Percentiles rank a stretch among this genome's conserved stretches.
Evolutionary conservation across 1,140 invertebrate genomes (phyloP).

Genomic region (Drosophila tani): DNA sequence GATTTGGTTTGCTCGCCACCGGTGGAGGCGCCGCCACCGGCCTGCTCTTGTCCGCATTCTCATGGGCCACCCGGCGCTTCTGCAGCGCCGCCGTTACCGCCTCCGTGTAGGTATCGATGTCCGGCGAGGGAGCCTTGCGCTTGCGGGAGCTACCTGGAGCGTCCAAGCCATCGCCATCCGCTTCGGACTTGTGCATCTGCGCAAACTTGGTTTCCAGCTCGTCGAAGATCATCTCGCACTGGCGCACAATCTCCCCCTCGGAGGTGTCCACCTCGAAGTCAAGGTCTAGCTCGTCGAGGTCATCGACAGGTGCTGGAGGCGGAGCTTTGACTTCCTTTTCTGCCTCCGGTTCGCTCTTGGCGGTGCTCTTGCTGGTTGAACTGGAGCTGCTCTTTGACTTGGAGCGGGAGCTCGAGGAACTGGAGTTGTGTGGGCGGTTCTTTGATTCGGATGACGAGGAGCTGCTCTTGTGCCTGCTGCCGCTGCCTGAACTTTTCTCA

Average conservation of each 20-base stretch:
- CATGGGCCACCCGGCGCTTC: conserved; percentile 86
- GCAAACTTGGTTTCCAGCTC: conserved; percentile 85
- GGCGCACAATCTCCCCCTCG: conserved; percentile 88
- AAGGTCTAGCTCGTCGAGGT: conserved; percentile 46
- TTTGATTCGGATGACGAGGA: conserved; percentile 55
- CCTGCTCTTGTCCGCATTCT: conserved; percentile 78
- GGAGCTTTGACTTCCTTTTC: neutral
- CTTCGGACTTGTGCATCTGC: conserved; percentile 51
- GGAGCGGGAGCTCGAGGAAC: conserved; percentile 27
- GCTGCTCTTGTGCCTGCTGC: conserved; percentile 46
- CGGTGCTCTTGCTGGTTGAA: conserved; percentile 35
- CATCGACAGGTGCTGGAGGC: neutral
- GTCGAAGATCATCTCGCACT: conserved; percentile 91
- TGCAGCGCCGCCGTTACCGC: conserved; percentile 56
- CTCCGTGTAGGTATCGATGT: conserved; percentile 65
- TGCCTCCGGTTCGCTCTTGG: conserved; percentile 16
- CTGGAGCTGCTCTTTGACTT: conserved; percentile 34
- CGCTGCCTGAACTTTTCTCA: conserved; percentile 46
- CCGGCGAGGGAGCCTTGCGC: conserved; percentile 67
- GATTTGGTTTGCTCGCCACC: conserved; percentile 62
- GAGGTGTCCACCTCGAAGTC: conserved; percentile 64
- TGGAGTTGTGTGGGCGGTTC: conserved; percentile 46
- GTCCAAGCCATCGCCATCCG: conserved; percentile 12
- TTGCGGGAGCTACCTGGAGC: conserved; percentile 41
- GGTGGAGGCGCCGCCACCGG: conserved; percentile 1